Base-by-base conservation (phyloP, 2,797 vertebrate genomes). In the Brotula barbata region DNA sequence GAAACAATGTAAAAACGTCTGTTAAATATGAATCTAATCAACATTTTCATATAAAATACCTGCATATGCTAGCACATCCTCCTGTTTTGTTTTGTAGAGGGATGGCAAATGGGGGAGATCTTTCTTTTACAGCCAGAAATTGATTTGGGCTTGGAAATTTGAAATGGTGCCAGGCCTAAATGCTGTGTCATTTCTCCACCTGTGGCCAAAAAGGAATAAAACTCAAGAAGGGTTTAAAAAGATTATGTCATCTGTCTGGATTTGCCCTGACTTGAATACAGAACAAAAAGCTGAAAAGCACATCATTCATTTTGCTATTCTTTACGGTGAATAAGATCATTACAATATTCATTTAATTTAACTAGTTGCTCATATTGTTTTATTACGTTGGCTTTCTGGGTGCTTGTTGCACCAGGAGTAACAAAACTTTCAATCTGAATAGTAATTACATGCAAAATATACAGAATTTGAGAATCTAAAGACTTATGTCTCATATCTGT, bases 111-210 rank as follows among this genome's bases (percentile, higher is more conserved):
- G 51, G 23, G n/a, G 19, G 36, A 22, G 20, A 13, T 33, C 42
- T 56, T 13, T 22, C 19, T 66, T 42, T 36, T 56, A 11, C 5
- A 17, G 40, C 23, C 51, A 78, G 50, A 48, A 58, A 82, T 46
- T 52, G 69, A 81, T 73, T 77, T 58, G 8, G 34, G 41, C 80
- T 74, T 17, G 23, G 56, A 71, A 65, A 65, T 84, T 83, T 90
- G 87, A 84, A 75, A 62, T 23, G 3, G 31, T 64, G 87, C 88
- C 91, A 91, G 48, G 60, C 50, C 61, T 67, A 87, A 91, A 87
- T 83, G 90, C 89, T 87, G 82, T 75, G 81, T 89, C 89, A 88
- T 66, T 71, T 68, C 74, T 64, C 67, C 25, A 71, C 82, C 80
- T 73, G 43, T 11, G 33, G 65, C 70, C 75, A 70, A 70, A 66